These are phyloP conservation scores for Macrostomum cliftonense DNA, from an alignment of 2,888 invertebrate species.

Conservation along the genomic window DNA sequence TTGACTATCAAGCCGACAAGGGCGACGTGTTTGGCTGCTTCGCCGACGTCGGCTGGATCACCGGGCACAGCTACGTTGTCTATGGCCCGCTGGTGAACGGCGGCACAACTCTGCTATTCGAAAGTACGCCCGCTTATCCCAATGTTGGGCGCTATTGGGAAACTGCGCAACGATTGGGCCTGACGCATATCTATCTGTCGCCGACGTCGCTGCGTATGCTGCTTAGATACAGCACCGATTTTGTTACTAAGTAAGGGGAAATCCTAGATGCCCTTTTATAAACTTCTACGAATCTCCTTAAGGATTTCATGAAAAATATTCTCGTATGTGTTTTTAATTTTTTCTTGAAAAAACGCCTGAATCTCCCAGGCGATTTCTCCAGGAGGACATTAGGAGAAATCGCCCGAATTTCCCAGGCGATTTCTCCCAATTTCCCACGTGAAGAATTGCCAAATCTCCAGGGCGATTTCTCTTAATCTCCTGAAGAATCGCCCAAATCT, in stretches of 20 bases:
- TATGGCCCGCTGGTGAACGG: conserved; percentile 43
- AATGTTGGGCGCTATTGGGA: conserved; percentile 43
- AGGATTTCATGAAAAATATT: too few species aligned
- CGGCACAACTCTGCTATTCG: conserved; percentile 40
- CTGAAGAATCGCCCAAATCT: too few species aligned
- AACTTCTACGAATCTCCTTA: too few species aligned
- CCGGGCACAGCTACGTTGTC: conserved; percentile 38
- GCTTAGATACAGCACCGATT: conserved; percentile 31
- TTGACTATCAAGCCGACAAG: conserved; percentile 32
- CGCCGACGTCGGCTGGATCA: conserved; percentile 43
- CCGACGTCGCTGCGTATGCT: conserved; percentile 41
- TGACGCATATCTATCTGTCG: conserved; percentile 41
- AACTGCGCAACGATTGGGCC: conserved; percentile 37
- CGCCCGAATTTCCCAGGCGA: too few species aligned
- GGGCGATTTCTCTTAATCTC: too few species aligned
- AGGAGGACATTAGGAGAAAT: too few species aligned
- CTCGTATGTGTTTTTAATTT: too few species aligned
- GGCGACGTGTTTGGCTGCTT: conserved; percentile 42
- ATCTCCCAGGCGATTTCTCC: too few species aligned
- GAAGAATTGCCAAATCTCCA: too few species aligned
- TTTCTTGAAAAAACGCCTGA: too few species aligned
- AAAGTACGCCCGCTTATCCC: conserved; percentile 41
- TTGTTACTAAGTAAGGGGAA: conserved; percentile 15
- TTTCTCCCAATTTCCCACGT: too few species aligned
- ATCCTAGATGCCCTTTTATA: too few species aligned